A percentile compares a stretch with the other conserved stretches of the same genome.
Evolutionary conservation across 1,140 invertebrate species (phyloP).

Genomic region (Trachymyrmex septentrionalis): DNA sequence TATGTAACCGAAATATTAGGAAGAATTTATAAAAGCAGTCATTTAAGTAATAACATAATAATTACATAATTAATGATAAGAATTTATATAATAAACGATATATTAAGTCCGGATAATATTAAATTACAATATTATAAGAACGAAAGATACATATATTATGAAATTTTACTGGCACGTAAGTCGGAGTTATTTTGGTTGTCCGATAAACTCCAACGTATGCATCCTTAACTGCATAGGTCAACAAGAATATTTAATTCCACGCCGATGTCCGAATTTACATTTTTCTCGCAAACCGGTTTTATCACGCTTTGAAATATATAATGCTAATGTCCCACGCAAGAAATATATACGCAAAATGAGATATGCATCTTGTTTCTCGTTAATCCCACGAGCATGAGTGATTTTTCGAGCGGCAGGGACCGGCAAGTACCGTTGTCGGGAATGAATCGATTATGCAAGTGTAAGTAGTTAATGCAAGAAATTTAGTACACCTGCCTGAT

Average conservation of each 20-base stretch:
- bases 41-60: background rate
- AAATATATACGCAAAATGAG: background rate
- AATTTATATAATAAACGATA: background rate
- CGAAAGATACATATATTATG: background rate
- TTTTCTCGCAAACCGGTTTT: constrained; percentile 41
- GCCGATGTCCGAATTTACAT: constrained; percentile 39
- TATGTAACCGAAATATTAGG: background rate
- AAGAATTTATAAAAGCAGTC: background rate
- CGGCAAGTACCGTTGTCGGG: constrained; percentile 28
- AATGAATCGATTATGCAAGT: constrained; percentile 22
- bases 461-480: constrained; percentile 30
- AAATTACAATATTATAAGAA: constrained; percentile 10
- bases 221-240: constrained; percentile 13
- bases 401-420: constrained; percentile 6
- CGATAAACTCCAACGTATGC: constrained; percentile 2
- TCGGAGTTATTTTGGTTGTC: constrained; percentile 4
- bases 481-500: constrained; percentile 45
- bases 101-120: constrained; percentile 24
- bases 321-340: background rate
- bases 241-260: constrained; percentile 43
- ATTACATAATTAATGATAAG: background rate
- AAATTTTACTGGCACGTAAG: constrained; percentile 1
- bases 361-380: constrained; percentile 21
- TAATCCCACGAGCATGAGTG: background rate
- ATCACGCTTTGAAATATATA: constrained; percentile 22